Evolutionary conservation across 2,797 vertebrate genomes (phyloP).

Genomic region (Carduelis carduelis): DNA sequence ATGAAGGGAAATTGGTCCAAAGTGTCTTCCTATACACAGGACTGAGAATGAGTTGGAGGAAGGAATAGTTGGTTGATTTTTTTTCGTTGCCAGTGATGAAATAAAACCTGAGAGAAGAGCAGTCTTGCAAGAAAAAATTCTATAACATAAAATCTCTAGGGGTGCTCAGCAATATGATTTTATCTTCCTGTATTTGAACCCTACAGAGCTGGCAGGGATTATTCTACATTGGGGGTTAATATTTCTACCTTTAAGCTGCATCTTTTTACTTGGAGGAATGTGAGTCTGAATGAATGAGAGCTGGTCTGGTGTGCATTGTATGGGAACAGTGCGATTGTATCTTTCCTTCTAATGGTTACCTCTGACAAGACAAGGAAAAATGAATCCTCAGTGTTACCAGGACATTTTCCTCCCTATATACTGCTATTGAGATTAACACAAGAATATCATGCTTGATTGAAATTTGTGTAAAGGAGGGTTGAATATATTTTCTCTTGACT

Average conservation of each 20-base stretch:
- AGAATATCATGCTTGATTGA: neutral
- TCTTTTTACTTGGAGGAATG: neutral
- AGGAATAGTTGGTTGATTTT: neutral
- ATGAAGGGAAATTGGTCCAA: neutral
- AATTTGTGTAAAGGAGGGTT: neutral
- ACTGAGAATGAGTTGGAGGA: neutral
- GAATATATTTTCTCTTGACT: neutral
- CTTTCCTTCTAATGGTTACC: neutral
- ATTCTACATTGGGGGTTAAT: neutral
- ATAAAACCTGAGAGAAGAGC: neutral
- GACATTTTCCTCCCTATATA: neutral
- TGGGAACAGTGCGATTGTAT: neutral
- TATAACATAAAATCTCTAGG: neutral
- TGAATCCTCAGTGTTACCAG: neutral
- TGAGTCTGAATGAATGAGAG: neutral
- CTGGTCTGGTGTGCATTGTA: neutral
- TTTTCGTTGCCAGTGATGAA: neutral
- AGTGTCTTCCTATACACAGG: neutral
- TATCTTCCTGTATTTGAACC: neutral
- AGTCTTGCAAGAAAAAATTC: neutral
- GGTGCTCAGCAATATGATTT: neutral
- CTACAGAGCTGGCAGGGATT: neutral
- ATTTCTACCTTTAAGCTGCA: neutral
- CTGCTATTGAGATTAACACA: neutral
- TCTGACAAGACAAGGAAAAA: neutral